These are phyloP conservation scores for Mellilla xanthometata DNA, from an alignment of 2,888 invertebrate species.

Conservation along the genomic window DNA sequence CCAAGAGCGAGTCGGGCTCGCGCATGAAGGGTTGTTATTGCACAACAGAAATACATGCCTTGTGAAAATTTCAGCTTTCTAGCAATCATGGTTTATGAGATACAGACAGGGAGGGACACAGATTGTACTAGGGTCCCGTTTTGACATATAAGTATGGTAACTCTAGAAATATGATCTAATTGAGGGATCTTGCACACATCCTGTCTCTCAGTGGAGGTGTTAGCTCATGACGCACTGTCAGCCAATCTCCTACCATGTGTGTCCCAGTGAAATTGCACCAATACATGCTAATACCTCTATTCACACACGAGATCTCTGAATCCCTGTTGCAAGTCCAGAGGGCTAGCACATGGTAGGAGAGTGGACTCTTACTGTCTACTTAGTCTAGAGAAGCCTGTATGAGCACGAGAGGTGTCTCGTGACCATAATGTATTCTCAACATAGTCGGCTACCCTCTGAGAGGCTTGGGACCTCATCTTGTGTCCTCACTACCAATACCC, in stretches of 20 bases:
- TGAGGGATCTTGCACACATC: constrained; percentile 6
- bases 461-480: constrained; percentile 44
- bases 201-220: constrained; percentile 46
- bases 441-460: constrained; percentile 59
- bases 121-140: too few relatives aligned
- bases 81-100: too few relatives aligned
- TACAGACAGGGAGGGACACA: too few relatives aligned
- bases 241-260: constrained; percentile 63
- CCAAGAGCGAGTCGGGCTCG: too few relatives aligned
- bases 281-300: constrained; percentile 3
- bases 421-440: constrained; percentile 71
- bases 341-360: constrained; percentile 60
- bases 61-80: too few relatives aligned
- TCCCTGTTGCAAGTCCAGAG: constrained; percentile 58
- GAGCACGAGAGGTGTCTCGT: constrained; percentile 58
- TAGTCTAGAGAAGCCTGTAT: constrained; percentile 75
- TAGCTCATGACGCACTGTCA: constrained; percentile 55
- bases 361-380: constrained; percentile 49
- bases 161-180: too few relatives aligned
- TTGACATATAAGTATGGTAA: too few relatives aligned
- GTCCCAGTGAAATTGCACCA: constrained; percentile 64
- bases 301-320: constrained; percentile 10
- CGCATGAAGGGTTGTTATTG: too few relatives aligned
- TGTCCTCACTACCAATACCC: constrained; percentile 22
- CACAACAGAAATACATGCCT: too few relatives aligned